Percentiles rank a stretch among this genome's conserved stretches.
phyloP scores from a whole-genome alignment of 2,797 vertebrate species.

The Coranthus polyacanthus region DNA sequence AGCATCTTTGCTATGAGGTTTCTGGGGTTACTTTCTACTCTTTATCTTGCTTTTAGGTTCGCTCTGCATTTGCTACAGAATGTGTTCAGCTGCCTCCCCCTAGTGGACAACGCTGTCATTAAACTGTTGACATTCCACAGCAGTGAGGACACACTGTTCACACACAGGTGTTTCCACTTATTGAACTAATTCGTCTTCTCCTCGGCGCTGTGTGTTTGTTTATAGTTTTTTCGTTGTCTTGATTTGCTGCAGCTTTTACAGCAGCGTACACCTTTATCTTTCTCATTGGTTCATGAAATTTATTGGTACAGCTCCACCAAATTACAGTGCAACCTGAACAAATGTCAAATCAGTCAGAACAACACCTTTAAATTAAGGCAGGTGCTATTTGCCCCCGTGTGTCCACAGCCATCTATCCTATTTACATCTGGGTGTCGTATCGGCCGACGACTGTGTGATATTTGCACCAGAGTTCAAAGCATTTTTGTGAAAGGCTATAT shows the following conservation, averaged over 20 bases:
- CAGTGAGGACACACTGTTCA: too few species aligned
- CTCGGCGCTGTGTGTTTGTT: neutral
- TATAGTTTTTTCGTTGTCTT: neutral
- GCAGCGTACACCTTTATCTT: neutral
- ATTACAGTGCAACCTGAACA: neutral
- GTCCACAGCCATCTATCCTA: too few species aligned
- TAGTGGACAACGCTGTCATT: constrained; percentile 51
- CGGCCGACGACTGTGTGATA: too few species aligned
- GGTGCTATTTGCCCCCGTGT: too few species aligned
- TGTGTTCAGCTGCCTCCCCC: constrained; percentile 60
- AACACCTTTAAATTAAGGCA: neutral
- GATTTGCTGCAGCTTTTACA: neutral
- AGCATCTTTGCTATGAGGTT: neutral
- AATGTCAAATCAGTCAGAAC: constrained; percentile 11
- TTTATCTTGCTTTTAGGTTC: neutral
- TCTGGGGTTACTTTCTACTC: neutral
- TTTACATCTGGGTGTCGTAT: too few species aligned
- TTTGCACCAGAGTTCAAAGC: too few species aligned
- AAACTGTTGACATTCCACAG: neutral
- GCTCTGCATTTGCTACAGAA: neutral
- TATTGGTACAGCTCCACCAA: neutral
- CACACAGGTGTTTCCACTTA: constrained; percentile 6
- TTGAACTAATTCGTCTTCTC: neutral
- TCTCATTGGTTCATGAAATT: neutral
- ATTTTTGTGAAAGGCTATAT: too few species aligned